phyloP scores from a whole-genome alignment of 2,113 vertebrate species.

The Scalopus aquaticus region DNA sequence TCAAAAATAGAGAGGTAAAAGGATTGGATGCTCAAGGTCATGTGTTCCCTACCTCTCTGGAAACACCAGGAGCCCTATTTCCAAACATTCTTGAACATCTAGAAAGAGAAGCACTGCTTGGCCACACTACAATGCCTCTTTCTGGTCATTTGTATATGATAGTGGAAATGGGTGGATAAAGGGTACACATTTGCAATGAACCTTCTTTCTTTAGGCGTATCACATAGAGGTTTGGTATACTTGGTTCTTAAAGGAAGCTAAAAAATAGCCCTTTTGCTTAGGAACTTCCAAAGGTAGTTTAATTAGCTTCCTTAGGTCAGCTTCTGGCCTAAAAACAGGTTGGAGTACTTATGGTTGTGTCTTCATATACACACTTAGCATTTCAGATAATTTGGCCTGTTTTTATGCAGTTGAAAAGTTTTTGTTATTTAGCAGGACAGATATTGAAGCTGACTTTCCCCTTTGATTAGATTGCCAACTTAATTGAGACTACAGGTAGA shows the following conservation, averaged over 20 bases:
- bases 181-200: background rate
- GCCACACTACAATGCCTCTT: background rate
- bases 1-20: background rate
- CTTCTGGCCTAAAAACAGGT: background rate
- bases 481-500: background rate
- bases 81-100: background rate
- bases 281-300: background rate
- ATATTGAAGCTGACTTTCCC: slow-evolving; percentile 8
- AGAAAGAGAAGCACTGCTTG: background rate
- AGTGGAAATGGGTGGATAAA: background rate
- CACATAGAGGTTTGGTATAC: background rate
- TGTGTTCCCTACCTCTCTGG: background rate
- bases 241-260: background rate
- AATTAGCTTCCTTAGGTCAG: background rate
- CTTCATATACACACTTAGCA: background rate
- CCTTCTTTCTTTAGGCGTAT: background rate
- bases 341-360: background rate
- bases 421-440: background rate
- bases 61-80: background rate
- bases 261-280: background rate
- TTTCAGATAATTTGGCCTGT: background rate
- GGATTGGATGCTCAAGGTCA: background rate
- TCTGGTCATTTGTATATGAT: background rate
- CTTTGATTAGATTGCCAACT: background rate
- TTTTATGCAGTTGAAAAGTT: slow-evolving; percentile 7